These are phyloP conservation scores for Macrostomum lignano DNA, from an alignment of 1,140 invertebrate species.

Conservation along the genomic window DNA sequence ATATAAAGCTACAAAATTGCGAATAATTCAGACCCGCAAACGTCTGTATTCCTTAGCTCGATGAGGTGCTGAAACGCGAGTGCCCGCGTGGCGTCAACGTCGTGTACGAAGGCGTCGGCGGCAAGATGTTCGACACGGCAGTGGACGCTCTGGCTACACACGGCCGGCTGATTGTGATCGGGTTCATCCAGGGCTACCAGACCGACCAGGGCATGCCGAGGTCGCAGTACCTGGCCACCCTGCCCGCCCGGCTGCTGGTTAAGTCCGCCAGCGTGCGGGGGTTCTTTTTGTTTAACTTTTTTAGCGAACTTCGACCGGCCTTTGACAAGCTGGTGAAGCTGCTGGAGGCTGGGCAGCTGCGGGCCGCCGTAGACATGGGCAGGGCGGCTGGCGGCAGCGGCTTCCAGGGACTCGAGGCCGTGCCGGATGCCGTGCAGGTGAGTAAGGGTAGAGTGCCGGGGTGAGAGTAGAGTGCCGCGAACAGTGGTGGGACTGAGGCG, in stretches of 20 bases:
- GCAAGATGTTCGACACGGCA: constrained; percentile 20
- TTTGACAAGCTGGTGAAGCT: constrained; percentile 11
- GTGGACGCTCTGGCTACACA: constrained; percentile 15
- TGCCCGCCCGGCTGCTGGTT: constrained; percentile 13
- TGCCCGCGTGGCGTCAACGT: constrained; percentile 28
- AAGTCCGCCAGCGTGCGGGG: constrained; percentile 17
- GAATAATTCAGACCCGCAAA: too few species aligned
- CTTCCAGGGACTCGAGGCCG: constrained; percentile 13
- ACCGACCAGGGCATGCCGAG: constrained; percentile 10
- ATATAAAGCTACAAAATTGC: too few species aligned
- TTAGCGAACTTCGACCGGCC: constrained; percentile 9
- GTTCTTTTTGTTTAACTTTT: constrained; percentile 14
- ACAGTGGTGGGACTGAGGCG: too few species aligned
- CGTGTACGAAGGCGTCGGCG: constrained; percentile 26
- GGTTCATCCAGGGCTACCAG: constrained; percentile 17
- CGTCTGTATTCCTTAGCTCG: too few species aligned
- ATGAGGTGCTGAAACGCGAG: too few species aligned
- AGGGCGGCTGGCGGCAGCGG: constrained; percentile 9
- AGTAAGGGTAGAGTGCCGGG: too few species aligned
- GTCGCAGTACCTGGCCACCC: constrained; percentile 10
- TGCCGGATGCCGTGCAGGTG: constrained; percentile 15
- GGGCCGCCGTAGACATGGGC: constrained; percentile 12
- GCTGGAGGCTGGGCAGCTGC: constrained; percentile 10
- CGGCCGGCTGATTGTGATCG: constrained; percentile 19
- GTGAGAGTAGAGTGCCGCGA: too few species aligned